Evolutionary conservation across 2,797 vertebrate genomes (phyloP).

Genomic region (Vipera ursinii): DNA sequence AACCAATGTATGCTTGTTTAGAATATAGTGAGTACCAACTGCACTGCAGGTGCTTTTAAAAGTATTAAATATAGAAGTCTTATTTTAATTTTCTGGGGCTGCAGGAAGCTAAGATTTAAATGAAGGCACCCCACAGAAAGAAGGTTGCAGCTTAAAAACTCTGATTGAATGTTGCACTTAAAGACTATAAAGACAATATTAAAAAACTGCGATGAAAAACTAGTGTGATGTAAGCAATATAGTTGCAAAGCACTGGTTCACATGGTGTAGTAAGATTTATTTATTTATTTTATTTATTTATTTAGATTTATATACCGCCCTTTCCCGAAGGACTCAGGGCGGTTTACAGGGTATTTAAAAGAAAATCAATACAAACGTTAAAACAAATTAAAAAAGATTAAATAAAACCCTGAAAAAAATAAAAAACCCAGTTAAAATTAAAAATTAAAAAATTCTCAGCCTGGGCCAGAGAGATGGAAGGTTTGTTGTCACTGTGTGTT

Average conservation of each 20-base stretch:
- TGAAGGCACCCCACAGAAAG: neutral
- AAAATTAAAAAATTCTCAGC: no score
- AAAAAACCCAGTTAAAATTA: no score
- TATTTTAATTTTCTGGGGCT: neutral
- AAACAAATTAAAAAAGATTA: no score
- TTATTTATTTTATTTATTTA: no score
- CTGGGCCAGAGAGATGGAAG: no score
- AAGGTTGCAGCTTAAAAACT: neutral
- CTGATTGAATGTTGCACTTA: neutral
- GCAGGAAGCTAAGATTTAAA: neutral
- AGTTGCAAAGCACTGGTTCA: neutral
- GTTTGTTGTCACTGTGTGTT: no score
- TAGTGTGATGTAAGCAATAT: neutral
- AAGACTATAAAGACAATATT: neutral
- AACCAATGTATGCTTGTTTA: neutral
- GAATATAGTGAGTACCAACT: neutral
- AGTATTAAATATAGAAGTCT: conserved; percentile 11
- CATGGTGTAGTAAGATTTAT: no score
- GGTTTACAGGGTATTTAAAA: no score
- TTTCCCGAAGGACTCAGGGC: no score
- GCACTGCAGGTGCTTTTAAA: conserved; percentile 6
- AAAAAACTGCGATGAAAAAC: neutral
- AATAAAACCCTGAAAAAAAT: no score
- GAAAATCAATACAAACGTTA: no score
- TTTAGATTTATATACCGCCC: no score